Percentiles rank a stretch among this genome's conserved stretches.
Evolutionary conservation across 2,113 vertebrate species (phyloP).

Genomic region (Heliornis fulica): DNA sequence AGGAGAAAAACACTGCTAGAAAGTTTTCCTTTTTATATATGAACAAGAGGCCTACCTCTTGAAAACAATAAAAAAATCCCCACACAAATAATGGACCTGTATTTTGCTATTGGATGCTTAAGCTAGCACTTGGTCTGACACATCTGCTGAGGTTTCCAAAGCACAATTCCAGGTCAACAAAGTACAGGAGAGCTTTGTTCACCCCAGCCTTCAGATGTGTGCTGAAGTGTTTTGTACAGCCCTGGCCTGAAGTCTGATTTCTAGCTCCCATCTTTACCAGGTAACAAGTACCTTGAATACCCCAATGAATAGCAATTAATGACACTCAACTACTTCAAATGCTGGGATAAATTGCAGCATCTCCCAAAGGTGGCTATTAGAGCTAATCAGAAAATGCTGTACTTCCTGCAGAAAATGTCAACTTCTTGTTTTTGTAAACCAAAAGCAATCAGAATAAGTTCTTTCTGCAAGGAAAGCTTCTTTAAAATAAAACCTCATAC

Average conservation of each 20-base stretch:
- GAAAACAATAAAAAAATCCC: not conserved
- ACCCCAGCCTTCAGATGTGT: not conserved
- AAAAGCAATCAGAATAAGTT: slow-evolving; percentile 42
- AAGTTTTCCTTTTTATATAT: no score
- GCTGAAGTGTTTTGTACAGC: slow-evolving; percentile 38
- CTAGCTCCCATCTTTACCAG: slow-evolving; percentile 2
- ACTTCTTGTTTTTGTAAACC: slow-evolving; percentile 63
- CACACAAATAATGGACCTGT: rapidly evolving
- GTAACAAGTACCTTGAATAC: slow-evolving; percentile 48
- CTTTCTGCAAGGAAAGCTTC: slow-evolving; percentile 12
- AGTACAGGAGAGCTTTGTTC: not conserved
- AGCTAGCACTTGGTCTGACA: not conserved
- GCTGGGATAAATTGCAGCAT: slow-evolving; percentile 58
- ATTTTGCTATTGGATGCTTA: not conserved
- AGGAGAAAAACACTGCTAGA: no score
- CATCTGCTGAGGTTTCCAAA: not conserved
- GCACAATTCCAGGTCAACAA: not conserved
- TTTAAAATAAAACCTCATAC: not conserved
- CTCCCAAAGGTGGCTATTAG: slow-evolving; percentile 65
- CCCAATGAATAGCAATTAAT: slow-evolving; percentile 55
- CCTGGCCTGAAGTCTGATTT: slow-evolving; percentile 10
- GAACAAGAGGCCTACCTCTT: not conserved
- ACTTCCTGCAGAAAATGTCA: slow-evolving; percentile 68
- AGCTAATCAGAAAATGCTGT: slow-evolving; percentile 67
- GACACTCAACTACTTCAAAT: slow-evolving; percentile 54